phyloP scores from a whole-genome alignment of 2,888 invertebrate species.

The Heliconius cydno region DNA sequence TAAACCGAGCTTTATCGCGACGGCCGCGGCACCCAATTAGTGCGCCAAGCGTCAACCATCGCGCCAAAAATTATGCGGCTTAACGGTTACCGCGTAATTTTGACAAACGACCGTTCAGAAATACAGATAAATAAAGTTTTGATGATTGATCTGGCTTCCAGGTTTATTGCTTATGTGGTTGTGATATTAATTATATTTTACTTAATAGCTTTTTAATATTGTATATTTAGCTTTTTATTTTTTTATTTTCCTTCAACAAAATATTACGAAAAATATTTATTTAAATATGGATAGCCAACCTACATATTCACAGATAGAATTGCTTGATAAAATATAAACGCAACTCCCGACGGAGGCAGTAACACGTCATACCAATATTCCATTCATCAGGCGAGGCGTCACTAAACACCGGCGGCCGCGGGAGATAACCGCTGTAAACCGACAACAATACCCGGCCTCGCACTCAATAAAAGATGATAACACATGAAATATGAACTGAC shows the following conservation, averaged over 20 bases:
- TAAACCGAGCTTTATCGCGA: conserved; percentile 80
- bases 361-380: conserved; percentile 67
- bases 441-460: conserved; percentile 80
- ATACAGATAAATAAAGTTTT: conserved; percentile 58
- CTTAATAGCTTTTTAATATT: not conserved
- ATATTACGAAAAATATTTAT: not conserved
- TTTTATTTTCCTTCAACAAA: conserved; percentile 24
- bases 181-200: not conserved
- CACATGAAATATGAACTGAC: conserved; percentile 82
- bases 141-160: conserved; percentile 45
- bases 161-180: not conserved
- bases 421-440: conserved; percentile 81
- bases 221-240: not conserved
- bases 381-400: conserved; percentile 75
- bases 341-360: conserved; percentile 51
- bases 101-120: conserved; percentile 75
- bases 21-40: conserved; percentile 73
- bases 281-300: conserved; percentile 31
- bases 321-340: conserved; percentile 48
- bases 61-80: conserved; percentile 82
- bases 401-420: conserved; percentile 77
- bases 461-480: conserved; percentile 84
- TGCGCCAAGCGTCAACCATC: conserved; percentile 61
- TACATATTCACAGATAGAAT: conserved; percentile 42
- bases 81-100: conserved; percentile 78